These are phyloP conservation scores for Papilio dardanus DNA, from an alignment of 1,140 invertebrate species.

Conservation along the genomic window DNA sequence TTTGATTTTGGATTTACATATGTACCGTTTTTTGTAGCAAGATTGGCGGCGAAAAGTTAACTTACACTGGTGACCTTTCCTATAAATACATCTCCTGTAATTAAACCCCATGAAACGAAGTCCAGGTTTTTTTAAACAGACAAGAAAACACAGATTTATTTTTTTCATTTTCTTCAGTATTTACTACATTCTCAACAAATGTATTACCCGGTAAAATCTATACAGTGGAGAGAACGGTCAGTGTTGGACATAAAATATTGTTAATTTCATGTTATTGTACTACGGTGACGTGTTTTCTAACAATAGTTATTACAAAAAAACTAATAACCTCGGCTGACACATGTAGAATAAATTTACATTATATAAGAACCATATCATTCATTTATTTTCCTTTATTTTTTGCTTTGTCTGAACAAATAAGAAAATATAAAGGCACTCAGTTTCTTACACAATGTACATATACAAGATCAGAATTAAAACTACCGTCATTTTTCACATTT, in stretches of 20 bases:
- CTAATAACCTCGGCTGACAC: not conserved
- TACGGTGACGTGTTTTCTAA: not conserved
- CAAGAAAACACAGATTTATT: not conserved
- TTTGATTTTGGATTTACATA: no score
- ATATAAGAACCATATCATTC: not conserved
- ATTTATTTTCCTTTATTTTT: slow-evolving; percentile 2
- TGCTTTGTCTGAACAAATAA: not conserved
- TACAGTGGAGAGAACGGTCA: not conserved
- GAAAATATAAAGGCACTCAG: not conserved
- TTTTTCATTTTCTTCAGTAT: no score
- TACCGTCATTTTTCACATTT: not conserved
- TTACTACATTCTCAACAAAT: no score
- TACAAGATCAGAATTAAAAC: not conserved
- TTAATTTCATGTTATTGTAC: no score
- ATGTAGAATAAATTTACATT: not conserved
- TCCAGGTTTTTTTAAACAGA: no score
- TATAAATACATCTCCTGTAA: no score
- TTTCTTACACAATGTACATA: not conserved
- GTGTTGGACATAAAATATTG: not conserved
- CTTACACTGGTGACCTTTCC: no score
- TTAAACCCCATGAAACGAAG: no score
- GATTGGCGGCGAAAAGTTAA: no score
- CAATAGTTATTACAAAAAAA: not conserved
- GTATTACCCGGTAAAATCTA: not conserved
- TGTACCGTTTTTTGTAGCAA: no score